Base-by-base conservation (phyloP, 1,140 invertebrate species). In the Dendroctonus ponderosae region DNA sequence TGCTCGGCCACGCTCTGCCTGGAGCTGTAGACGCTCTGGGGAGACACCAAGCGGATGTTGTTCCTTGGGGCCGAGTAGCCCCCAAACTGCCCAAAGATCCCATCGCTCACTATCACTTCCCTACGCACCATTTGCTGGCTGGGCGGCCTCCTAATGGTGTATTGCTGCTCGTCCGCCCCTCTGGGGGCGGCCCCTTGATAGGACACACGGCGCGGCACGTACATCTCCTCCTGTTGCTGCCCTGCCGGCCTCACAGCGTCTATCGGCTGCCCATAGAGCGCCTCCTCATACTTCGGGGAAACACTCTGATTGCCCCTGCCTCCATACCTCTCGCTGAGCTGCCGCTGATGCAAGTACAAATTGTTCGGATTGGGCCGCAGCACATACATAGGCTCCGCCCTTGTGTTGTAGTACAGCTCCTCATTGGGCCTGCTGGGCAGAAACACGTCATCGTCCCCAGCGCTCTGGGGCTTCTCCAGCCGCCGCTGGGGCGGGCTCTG, bases 401-500 rank as follows among this genome's bases (percentile, higher is more conserved):
- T 9, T 11, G 68, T 42, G 44, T 62, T 66, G 42, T 70, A 70
- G 15, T 71, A 68, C 12, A 67, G 37, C 26, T 56, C 58, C 15
- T 62, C 62, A 49, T 14, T 43, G 41, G 58, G 54, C 8, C 42
- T 42, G 37, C 54, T 66, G 2, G 72, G 63, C n/a, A 73, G 48
- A 56, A 74, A 73, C 6, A 73, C 71, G 6, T 74, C 72, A 52
- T 75, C 72, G 8, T 72, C 71, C 7, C 66, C 43, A 38, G 61
- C 46, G n/a, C 51, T 64, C 9, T 65, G 46, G 12, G 46, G 9
- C 26, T 56, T 54, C 12, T 77, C 75, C 5, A 82, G 71, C 57
- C 80, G 76, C 46, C 83, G 76, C 0, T 83, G 83, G 0, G 83
- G 82, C 5, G 83, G 83, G 71, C 82, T 82, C n/a, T 81, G 78